Evolutionary conservation across 2,797 vertebrate genomes (phyloP).

Genomic region (Myotis findleyi): DNA sequence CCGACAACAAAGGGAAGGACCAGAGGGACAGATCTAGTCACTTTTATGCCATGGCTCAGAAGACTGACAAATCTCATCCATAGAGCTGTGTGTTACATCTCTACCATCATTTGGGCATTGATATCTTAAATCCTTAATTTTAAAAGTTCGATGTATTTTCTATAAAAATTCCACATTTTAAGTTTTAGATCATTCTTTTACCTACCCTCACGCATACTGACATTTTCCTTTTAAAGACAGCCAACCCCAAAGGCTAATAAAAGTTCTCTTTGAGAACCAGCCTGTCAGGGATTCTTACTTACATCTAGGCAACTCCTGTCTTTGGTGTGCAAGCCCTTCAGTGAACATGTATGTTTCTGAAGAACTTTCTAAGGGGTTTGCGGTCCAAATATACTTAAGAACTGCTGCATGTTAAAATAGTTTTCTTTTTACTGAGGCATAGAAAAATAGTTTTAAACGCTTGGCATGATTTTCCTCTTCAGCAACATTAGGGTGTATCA

Average conservation of each 20-base stretch:
- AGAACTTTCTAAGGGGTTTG: neutral
- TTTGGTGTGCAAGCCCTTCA: neutral
- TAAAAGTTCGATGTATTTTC: neutral
- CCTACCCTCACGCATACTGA: neutral
- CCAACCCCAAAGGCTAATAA: neutral
- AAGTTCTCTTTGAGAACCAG: neutral
- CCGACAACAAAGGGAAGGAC: neutral
- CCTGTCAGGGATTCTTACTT: neutral
- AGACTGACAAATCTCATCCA: neutral
- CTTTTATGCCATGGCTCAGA: neutral
- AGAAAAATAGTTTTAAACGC: slow-evolving; percentile 50
- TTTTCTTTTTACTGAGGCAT: neutral
- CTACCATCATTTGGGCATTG: neutral
- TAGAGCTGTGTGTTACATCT: neutral
- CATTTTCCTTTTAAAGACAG: slow-evolving; percentile 52
- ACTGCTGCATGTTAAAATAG: neutral
- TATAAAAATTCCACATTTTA: neutral
- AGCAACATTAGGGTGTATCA: slow-evolving; percentile 59
- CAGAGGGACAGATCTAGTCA: neutral
- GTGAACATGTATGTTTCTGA: neutral
- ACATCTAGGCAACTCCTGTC: neutral
- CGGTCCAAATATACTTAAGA: slow-evolving; percentile 19
- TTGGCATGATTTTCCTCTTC: slow-evolving; percentile 22
- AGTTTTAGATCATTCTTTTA: neutral
- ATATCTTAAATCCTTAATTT: slow-evolving; percentile 3